These are phyloP conservation scores for Tribolium castaneum DNA, from an alignment of 1,140 invertebrate genomes.

Conservation along the genomic window DNA sequence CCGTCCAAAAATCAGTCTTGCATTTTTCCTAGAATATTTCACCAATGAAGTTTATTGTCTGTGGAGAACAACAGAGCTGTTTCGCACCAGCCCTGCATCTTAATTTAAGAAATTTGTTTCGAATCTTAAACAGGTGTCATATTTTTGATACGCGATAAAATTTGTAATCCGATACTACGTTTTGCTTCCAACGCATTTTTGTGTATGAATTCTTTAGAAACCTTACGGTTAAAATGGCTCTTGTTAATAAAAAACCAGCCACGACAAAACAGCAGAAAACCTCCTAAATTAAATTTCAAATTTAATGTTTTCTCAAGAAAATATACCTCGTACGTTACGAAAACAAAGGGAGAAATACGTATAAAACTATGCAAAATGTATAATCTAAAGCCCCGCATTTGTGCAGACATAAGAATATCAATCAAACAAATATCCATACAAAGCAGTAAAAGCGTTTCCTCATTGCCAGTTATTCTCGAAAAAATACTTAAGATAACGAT, in stretches of 20 bases:
- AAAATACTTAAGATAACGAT: background rate
- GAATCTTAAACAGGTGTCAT: no score
- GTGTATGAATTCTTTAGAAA: no score
- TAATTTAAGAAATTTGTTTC: background rate
- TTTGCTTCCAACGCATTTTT: no score
- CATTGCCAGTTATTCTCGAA: background rate
- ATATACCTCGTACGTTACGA: background rate
- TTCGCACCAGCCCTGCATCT: background rate
- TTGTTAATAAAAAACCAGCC: background rate
- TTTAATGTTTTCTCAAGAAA: background rate
- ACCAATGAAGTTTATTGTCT: background rate
- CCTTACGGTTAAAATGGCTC: background rate
- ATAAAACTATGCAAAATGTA: background rate
- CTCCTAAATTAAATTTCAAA: background rate
- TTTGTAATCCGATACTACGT: no score
- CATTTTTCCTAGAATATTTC: background rate
- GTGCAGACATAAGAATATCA: no score
- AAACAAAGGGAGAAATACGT: background rate
- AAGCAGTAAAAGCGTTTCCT: background rate
- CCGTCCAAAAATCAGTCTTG: background rate
- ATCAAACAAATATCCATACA: background rate
- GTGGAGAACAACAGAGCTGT: background rate
- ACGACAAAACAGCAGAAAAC: background rate
- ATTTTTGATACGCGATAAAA: no score
- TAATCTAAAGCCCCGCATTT: background rate